Base-by-base conservation (phyloP, 2,113 vertebrate species). In the Machaerirhynchus nigripectus region DNA sequence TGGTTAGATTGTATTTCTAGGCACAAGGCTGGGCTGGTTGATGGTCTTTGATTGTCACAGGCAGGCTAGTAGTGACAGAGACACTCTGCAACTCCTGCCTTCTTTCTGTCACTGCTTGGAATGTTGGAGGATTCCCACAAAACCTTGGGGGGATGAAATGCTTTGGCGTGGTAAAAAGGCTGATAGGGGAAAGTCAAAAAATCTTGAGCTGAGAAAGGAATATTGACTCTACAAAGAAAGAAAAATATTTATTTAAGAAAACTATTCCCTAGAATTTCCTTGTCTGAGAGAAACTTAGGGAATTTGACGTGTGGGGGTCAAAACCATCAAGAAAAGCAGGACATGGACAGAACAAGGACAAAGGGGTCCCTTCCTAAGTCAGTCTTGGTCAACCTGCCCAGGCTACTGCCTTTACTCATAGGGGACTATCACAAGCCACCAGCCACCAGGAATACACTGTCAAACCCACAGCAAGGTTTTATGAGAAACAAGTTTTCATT, bases 1-100 rank as follows among this genome's bases (percentile, higher is more conserved):
- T 91, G 91, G 26, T 69, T 89, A 23, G 53, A 53, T 69, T 67
- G 9, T 70, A 28, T 95, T 95, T 97, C 93, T 82, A 71, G 84
- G 77, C 77, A 46, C 64, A 79, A 78, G 82, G 61, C 87, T 89
- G 84, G 74, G 59, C 84, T 92, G 71, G 89, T 59, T 89, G 44
- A 61, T 84, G 65, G 44, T 40, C 77, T 78, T 13, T 56, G 70
- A 71, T 77, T 52, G 56, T 84, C 52, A 9, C 35, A 78, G 80
- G 47, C 50, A 74, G 92, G 74, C 60, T 49, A 40, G 68, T 49
- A 84, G 81, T 56, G 89, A 87, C 86, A 95, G 74, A 90, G 59
- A 60, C 82, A 39, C 64, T n/a, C 13, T 31, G 78, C 75, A 80
- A 6, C 56, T 67, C 73, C 52, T 56, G 64, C 75, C 59, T 42